A percentile compares a stretch with the other conserved stretches of the same genome.
These are phyloP conservation scores for Aselliscus stoliczkanus DNA, from an alignment of 2,797 vertebrate species.

Conservation along the genomic window DNA sequence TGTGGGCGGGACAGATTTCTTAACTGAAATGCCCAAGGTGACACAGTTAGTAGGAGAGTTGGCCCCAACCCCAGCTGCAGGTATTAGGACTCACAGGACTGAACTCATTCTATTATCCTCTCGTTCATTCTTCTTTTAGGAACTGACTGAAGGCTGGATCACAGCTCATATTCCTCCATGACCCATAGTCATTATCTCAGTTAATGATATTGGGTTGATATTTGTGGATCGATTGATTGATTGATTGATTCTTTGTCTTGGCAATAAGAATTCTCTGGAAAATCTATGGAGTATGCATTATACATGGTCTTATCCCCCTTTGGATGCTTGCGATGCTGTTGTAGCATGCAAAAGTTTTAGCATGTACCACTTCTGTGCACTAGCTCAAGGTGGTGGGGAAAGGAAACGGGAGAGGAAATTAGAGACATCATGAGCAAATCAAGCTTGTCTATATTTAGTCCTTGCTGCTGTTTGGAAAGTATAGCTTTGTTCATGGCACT, in stretches of 20 bases:
- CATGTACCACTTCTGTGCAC: background rate
- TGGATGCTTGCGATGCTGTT: background rate
- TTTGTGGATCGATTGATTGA: background rate
- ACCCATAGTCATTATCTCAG: background rate
- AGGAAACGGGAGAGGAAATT: constrained; percentile 65
- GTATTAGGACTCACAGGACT: background rate
- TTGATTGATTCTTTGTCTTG: background rate
- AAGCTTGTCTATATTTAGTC: constrained; percentile 59
- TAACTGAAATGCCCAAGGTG: background rate
- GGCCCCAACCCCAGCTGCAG: rapidly evolving
- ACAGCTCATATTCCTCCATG: background rate
- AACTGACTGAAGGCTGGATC: background rate
- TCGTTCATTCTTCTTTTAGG: background rate
- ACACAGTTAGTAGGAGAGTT: background rate
- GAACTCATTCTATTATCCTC: background rate
- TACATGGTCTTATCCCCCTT: background rate
- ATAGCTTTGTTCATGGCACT: constrained; percentile 37
- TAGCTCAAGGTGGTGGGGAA: background rate
- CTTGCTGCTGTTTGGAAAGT: constrained; percentile 66
- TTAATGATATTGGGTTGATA: background rate
- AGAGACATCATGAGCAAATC: constrained; percentile 60
- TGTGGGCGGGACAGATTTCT: background rate
- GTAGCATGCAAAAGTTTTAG: background rate
- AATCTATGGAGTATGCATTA: background rate
- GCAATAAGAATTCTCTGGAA: background rate